Conservation (phyloP, 2,797 vertebrate genomes). For the Otolemur crassicaudatus region DNA sequence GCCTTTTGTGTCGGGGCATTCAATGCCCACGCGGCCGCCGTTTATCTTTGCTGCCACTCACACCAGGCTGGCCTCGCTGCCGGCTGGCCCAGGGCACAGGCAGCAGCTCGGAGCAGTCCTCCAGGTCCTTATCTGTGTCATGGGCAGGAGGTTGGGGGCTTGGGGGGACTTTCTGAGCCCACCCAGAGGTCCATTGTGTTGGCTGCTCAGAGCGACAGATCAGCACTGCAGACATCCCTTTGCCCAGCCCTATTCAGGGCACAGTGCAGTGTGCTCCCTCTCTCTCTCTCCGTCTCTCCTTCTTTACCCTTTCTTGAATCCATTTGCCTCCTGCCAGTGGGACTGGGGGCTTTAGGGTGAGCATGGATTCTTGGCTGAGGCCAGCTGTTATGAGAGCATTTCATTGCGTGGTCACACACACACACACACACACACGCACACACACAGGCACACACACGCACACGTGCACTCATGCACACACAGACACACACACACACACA, state of each 20-base stretch:
- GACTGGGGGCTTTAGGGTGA: conserved; percentile 54
- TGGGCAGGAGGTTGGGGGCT: conserved; percentile 65
- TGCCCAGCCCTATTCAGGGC: conserved; percentile 56
- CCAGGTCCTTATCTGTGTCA: conserved; percentile 77
- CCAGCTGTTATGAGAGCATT: conserved; percentile 67
- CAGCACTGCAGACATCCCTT: conserved; percentile 61
- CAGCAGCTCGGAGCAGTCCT: conserved; percentile 70
- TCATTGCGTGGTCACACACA: background rate
- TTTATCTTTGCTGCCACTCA: conserved; percentile 83
- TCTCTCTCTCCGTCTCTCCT: background rate
- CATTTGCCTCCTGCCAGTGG: conserved; percentile 36
- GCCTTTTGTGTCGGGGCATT: conserved; percentile 76
- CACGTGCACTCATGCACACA: background rate
- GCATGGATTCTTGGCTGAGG: conserved; percentile 43
- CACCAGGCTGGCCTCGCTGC: conserved; percentile 74
- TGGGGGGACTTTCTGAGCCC: conserved; percentile 14
- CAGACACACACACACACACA: background rate
- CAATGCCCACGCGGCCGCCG: conserved; percentile 68
- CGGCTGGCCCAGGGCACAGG: conserved; percentile 77
- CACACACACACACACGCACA: background rate
- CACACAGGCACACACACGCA: background rate
- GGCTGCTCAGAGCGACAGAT: conserved; percentile 64
- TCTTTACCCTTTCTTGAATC: conserved; percentile 11
- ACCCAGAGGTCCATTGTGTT: conserved; percentile 81
- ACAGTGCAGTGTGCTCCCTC: background rate